Percentiles rank a stretch among this genome's conserved stretches.
These are phyloP conservation scores for Ornithoptera priamus DNA, from an alignment of 2,888 invertebrate species.

Conservation along the genomic window DNA sequence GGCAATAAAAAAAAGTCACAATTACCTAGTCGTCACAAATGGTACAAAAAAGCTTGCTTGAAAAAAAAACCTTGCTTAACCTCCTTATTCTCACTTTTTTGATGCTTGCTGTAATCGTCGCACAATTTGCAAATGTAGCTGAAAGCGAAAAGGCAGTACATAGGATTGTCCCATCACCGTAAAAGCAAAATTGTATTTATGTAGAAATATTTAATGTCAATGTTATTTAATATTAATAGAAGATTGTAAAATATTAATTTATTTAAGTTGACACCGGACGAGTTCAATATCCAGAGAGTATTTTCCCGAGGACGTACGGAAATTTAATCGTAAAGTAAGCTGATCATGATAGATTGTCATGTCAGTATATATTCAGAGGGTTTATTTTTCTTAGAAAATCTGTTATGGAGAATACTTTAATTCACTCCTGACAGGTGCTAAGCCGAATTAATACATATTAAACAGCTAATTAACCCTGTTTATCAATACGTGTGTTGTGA, in stretches of 20 bases:
- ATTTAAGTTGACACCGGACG: too few relatives aligned
- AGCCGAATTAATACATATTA: background rate
- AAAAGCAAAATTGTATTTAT: background rate
- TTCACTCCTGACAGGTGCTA: background rate
- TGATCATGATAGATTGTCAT: background rate
- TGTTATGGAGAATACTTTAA: background rate
- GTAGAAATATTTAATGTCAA: background rate
- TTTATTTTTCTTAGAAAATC: background rate
- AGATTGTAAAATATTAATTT: background rate
- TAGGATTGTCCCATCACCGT: background rate
- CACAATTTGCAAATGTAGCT: constrained; percentile 1
- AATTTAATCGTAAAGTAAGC: background rate
- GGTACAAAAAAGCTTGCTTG: background rate
- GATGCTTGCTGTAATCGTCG: background rate
- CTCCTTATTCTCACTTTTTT: background rate
- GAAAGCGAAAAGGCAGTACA: constrained; percentile 2
- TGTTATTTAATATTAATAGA: background rate
- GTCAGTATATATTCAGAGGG: background rate
- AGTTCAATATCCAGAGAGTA: background rate
- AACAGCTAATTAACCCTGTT: too few relatives aligned
- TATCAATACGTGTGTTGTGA: background rate
- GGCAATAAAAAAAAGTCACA: background rate
- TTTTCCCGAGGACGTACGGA: background rate
- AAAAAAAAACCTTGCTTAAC: background rate
- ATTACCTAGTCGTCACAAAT: background rate